Base-by-base conservation (phyloP, 2,888 invertebrate species). In the Rotaria macrura region DNA sequence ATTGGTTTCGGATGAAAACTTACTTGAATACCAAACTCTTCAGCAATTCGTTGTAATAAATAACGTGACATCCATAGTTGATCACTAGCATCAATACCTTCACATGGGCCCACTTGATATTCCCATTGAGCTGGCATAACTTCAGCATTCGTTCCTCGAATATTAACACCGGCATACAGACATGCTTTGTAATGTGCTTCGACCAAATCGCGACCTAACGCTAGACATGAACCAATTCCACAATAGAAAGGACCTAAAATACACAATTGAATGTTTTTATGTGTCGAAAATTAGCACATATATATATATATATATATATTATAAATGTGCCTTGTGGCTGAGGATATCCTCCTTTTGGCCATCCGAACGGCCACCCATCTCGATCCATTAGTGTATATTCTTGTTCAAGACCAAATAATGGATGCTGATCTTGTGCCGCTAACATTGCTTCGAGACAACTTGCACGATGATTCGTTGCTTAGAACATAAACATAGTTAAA, bases 101-200 rank as follows among this genome's bases (percentile, higher is more conserved):
- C 93, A 87, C 95, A 95, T 0, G 96, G 96, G 0, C 97, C 97
- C 9, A 97, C 94, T 92, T 96, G 95, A 92, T 94, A 90, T 87
- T 90, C 89, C 90, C 90, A 90, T 89, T 90, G 88, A 47, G 87
- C 87, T 84, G 87, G 85, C 87, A 87, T 87, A 17, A 87, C 86
- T 52, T 87, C 85, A 40, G 47, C 86, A 74, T 86, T 86, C 10
- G 57, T 85, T 17, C 86, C 86, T 47, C 85, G 38, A 43, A 86
- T 85, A 52, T 85, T 86, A 2, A 86, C 72, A 38, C 86, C 86
- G 54, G 86, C 83, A 47, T 86, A 85, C n/a, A 86, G 57, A 84
- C 86, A 86, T n/a, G 86, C 86, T 54, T 83, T 84, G n/a, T 85
- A 86, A 52, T 85, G 85, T 49, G 85, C 83, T 34, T 86, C 86